Evolutionary conservation across 2,888 invertebrate genomes (phyloP), one percentile per base, ranked within the genome.

Genomic region (Andrena fulva): DNA sequence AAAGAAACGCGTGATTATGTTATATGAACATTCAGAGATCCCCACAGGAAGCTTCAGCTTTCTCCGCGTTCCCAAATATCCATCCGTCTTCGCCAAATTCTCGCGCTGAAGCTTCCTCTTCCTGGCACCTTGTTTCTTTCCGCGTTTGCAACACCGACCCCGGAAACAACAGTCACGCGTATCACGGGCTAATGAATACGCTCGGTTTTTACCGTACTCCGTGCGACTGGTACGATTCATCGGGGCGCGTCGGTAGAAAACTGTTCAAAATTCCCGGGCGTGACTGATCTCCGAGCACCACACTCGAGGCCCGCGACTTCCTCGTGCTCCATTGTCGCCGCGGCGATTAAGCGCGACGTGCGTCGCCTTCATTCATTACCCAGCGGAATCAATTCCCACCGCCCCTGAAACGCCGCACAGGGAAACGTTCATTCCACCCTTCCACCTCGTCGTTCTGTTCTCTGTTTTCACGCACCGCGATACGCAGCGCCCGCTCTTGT

Each of bases 211-310:
- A 35, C 27, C 35, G 27, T 56, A 24, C 64, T 54, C 42, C 35
- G 29, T 31, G 60, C 8, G 31, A 24, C 56, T 10, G 24, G 20
- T n/a, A 24, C 68, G 48, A 60, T 56, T 67, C 60, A 50, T 67
- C 27, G n/a, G 6, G 27, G 6, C 29, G 29, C 24, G 56, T 24
- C 48, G 59, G 16, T 67, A 35, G 60, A 69, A 42, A 72, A 64
- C 54, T 48, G 50, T 71, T 35, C 16, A 16, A 42, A 63, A 52
- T 77, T 72, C 48, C 60, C 82, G 75, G 75, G 67, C 62, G 66
- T 75, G 67, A 27, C 74, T 54, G 35, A 42, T 60, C 48, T 74
- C 69, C 27, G 12, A 10, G 12, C 50, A 63, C 52, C 7, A 8
- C 60, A 10, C 52, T 24, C 56, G 4, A 62, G 52, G 27, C 42